Percentiles rank a stretch among this genome's conserved stretches.
Evolutionary conservation across 2,888 invertebrate species (phyloP).

Genomic region (Epiblema foenella): DNA sequence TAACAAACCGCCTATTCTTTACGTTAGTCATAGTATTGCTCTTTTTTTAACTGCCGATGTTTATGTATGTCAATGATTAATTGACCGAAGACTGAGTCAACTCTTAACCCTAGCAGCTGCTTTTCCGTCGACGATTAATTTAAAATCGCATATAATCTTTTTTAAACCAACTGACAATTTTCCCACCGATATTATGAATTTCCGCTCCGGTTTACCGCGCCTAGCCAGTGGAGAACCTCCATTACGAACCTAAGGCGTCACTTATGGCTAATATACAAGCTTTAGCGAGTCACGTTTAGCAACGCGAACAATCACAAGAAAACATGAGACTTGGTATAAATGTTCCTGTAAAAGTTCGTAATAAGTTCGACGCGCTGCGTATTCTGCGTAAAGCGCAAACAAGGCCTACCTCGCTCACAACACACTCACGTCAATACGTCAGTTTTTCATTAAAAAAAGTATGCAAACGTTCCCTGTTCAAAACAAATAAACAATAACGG

Average conservation of each 20-base stretch:
- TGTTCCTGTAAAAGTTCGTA: neutral
- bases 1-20: neutral
- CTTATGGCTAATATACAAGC: neutral
- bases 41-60: neutral
- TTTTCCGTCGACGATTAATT: neutral
- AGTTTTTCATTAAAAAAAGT: constrained; percentile 26
- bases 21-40: constrained; percentile 4
- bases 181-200: neutral
- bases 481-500: constrained; percentile 30
- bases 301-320: too few relatives aligned
- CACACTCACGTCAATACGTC: neutral
- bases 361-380: neutral
- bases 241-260: neutral
- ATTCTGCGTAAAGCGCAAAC: neutral
- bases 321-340: too few relatives aligned
- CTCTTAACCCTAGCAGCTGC: neutral
- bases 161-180: neutral
- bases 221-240: neutral
- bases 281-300: neutral
- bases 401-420: neutral
- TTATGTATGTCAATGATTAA: constrained; percentile 13
- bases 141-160: neutral
- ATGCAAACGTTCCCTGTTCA: constrained; percentile 20
- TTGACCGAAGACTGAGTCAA: neutral
- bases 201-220: neutral